Percentiles rank a stretch among this genome's conserved stretches.
Conservation (phyloP, 92 coral and sea anemone species). For the Porites cylindrica region DNA sequence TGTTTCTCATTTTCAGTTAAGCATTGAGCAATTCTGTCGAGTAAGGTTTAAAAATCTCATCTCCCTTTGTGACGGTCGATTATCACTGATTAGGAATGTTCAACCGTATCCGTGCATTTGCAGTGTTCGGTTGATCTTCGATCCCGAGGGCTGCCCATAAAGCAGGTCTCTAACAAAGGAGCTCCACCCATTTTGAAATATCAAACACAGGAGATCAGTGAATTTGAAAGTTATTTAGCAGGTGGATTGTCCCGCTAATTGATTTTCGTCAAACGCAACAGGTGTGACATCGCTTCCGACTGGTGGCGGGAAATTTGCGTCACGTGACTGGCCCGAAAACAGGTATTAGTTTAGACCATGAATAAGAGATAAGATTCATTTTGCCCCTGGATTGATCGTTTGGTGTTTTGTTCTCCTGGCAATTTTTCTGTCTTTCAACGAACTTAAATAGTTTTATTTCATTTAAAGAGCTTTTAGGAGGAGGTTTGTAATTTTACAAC, state of each 20-base stretch:
- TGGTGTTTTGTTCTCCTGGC: slow-evolving; percentile 50
- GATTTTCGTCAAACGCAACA: slow-evolving; percentile 37
- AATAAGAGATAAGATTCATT: slow-evolving; percentile 71
- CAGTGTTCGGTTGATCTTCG: slow-evolving; percentile 33
- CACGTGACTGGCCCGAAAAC: slow-evolving; percentile 38
- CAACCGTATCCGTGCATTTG: neutral
- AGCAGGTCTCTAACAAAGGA: slow-evolving; percentile 35
- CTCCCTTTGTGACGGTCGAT: neutral
- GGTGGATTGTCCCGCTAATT: slow-evolving; percentile 43
- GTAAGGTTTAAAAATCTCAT: no score
- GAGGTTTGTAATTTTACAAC: neutral
- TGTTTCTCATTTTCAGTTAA: no score
- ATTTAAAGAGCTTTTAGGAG: neutral
- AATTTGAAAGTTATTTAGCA: slow-evolving; percentile 31
- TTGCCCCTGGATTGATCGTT: slow-evolving; percentile 5
- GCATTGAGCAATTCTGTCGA: no score
- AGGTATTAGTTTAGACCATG: slow-evolving; percentile 55
- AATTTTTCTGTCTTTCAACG: neutral
- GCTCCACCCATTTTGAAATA: slow-evolving; percentile 31
- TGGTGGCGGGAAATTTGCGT: slow-evolving; percentile 39
- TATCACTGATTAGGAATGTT: neutral
- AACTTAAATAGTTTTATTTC: slow-evolving; percentile 13
- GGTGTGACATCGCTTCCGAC: slow-evolving; percentile 44
- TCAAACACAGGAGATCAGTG: slow-evolving; percentile 37
- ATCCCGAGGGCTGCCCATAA: slow-evolving; percentile 8